These are phyloP conservation scores for Ammodytes marinus DNA, from an alignment of 2,113 vertebrate species.

Conservation along the genomic window DNA sequence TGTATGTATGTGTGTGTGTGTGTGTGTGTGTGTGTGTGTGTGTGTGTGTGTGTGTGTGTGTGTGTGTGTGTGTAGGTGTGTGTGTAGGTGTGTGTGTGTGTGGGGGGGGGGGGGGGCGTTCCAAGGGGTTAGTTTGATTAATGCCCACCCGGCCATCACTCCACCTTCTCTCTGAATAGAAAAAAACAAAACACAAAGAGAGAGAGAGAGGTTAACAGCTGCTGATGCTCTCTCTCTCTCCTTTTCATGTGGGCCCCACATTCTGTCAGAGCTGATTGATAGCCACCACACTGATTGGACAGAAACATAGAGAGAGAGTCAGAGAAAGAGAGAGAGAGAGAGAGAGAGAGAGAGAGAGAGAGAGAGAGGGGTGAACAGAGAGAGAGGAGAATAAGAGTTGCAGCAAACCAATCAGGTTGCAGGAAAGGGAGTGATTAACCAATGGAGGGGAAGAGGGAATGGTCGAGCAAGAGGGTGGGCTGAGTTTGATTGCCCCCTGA, in stretches of 20 bases:
- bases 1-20: slow-evolving; percentile 10
- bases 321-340: slow-evolving; percentile 13
- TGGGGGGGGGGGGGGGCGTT: slow-evolving; percentile 30
- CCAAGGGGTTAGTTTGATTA: slow-evolving; percentile 89
- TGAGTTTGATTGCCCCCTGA: slow-evolving; percentile 49
- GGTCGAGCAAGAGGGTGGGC: slow-evolving; percentile 75
- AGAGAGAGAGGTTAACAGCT: slow-evolving; percentile 36
- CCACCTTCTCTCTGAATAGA: slow-evolving; percentile 82
- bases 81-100: slow-evolving; percentile 26
- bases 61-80: slow-evolving; percentile 15
- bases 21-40: background rate
- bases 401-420: slow-evolving; percentile 54
- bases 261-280: slow-evolving; percentile 93
- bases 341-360: slow-evolving; percentile 17
- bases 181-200: slow-evolving; percentile 81
- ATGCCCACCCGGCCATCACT: slow-evolving; percentile 88
- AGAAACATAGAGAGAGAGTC: slow-evolving; percentile 62
- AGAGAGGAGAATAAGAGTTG: slow-evolving; percentile 65
- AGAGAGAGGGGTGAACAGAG: slow-evolving; percentile 33
- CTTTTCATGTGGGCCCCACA: slow-evolving; percentile 84
- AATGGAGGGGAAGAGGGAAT: slow-evolving; percentile 48
- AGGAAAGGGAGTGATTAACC: slow-evolving; percentile 69
- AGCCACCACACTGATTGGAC: slow-evolving; percentile 88
- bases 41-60: slow-evolving; percentile 17
- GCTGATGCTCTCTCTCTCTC: slow-evolving; percentile 13